A percentile compares a stretch with the other conserved stretches of the same genome.
These are phyloP conservation scores for Choloepus didactylus DNA, from an alignment of 2,797 vertebrate genomes.

Conservation along the genomic window DNA sequence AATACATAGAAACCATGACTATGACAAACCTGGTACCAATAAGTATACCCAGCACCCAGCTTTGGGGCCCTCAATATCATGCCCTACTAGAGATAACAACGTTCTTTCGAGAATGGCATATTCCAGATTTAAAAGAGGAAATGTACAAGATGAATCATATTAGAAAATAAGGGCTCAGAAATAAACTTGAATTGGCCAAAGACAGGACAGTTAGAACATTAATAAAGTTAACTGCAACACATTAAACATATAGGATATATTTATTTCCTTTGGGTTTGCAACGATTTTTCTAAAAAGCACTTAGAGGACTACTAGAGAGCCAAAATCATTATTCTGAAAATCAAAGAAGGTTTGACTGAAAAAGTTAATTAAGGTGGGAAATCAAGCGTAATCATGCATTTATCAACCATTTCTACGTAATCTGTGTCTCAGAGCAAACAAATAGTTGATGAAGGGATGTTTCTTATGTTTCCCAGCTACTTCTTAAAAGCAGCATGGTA, in stretches of 20 bases:
- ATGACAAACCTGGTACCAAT: background rate
- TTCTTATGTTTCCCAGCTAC: background rate
- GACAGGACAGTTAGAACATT: background rate
- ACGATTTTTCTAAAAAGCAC: background rate
- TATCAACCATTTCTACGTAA: background rate
- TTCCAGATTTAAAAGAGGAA: background rate
- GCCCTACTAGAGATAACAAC: background rate
- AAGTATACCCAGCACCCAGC: background rate
- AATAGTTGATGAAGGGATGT: background rate
- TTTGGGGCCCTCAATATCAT: background rate
- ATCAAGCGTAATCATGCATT: background rate
- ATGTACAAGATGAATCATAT: background rate
- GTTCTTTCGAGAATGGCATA: background rate
- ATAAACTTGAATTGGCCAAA: background rate
- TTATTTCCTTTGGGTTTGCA: background rate
- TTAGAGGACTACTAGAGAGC: background rate
- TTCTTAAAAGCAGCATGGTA: background rate
- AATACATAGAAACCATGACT: background rate
- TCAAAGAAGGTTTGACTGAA: background rate
- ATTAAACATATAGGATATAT: background rate
- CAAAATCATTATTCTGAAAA: conserved; percentile 12
- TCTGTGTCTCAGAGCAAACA: background rate
- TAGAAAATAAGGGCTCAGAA: background rate
- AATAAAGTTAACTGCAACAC: background rate
- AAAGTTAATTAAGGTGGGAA: background rate